A percentile compares a stretch with the other conserved stretches of the same genome.
phyloP scores from a whole-genome alignment of 1,140 invertebrate genomes.

The Vollenhovia emeryi region DNA sequence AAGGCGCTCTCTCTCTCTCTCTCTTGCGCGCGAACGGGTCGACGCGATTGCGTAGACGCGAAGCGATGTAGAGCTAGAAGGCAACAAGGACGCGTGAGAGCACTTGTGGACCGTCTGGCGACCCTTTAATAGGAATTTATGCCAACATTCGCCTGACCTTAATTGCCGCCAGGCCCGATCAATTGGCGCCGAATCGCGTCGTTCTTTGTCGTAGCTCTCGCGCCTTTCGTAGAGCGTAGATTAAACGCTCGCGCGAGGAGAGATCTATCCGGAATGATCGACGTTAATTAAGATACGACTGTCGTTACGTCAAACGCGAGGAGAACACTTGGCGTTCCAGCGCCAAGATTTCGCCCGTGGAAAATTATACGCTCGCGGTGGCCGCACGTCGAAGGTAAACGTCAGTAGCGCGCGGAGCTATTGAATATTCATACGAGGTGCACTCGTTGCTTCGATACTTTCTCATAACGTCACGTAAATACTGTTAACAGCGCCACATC shows the following conservation, averaged over 20 bases:
- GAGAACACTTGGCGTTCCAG: background rate
- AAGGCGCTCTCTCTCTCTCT: too few relatives aligned
- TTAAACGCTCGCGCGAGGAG: background rate
- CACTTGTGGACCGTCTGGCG: slow-evolving; percentile 22
- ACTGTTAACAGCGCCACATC: slow-evolving; percentile 37
- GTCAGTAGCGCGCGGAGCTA: background rate
- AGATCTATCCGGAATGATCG: background rate
- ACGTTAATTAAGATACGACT: slow-evolving; percentile 7
- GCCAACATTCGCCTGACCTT: slow-evolving; percentile 66
- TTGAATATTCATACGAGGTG: slow-evolving; percentile 27
- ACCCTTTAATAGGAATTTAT: slow-evolving; percentile 73
- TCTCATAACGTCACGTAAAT: slow-evolving; percentile 35
- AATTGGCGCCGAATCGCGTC: slow-evolving; percentile 63
- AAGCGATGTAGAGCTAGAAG: background rate
- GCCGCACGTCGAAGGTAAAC: slow-evolving; percentile 21
- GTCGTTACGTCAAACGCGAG: background rate
- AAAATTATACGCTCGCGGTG: slow-evolving; percentile 3
- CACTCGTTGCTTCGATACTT: slow-evolving; percentile 43
- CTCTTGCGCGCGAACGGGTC: too few relatives aligned
- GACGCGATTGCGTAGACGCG: slow-evolving; percentile 1
- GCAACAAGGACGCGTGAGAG: slow-evolving; percentile 29
- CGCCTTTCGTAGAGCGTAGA: slow-evolving; percentile 25
- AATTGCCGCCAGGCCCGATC: slow-evolving; percentile 68
- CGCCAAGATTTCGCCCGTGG: background rate
- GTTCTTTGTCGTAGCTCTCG: background rate